Base-by-base conservation (phyloP, 2,797 vertebrate genomes). In the Decapterus maruadsi region DNA sequence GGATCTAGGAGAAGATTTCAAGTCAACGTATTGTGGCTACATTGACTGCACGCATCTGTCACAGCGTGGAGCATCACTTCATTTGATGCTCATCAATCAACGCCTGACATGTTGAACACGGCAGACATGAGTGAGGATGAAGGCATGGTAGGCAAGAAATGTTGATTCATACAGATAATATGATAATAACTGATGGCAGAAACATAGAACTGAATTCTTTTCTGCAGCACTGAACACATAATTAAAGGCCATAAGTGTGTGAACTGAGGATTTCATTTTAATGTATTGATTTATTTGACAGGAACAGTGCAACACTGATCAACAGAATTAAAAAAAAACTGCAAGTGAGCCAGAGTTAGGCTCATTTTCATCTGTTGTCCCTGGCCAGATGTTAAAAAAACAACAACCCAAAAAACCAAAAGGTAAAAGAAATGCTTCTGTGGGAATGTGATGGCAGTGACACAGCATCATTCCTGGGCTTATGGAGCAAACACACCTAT, bases 401-500 rank as follows among this genome's bases (percentile, higher is more conserved):
- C 26, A 26, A 26, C 26, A 26, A 26, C 26, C 26, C 26, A 26
- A 26, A 26, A 26, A 26, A 26, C 26, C 26, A 26, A 26, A 26
- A 26, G 26, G 26, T 26, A 26, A 26, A 26, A 26, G 3, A 69
- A 63, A 19, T 38, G 8, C 34, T 40, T 60, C 11, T 51, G 14
- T 4, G n/a, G 19, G 42, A 77, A 70, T 31, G n/a, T 38, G 45
- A 63, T 9, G 6, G 51, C 43, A 42, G 57, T 48, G 64, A 77
- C 12, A 10, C 8, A 8, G 42, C 50, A 68, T 69, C 20, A 51
- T 74, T 80, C 64, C 72, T 6, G 7, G 0, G 31, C 17, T 26
- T 8, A 55, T 46, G 38, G 56, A 31, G 43, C 70, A 69, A 51
- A 72, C 8, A 60, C 60, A 55, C 70, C 60, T 36, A 48, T 54